Evolutionary conservation across 1,140 invertebrate genomes (phyloP).

Genomic region (Camponotus pennsylvanicus): DNA sequence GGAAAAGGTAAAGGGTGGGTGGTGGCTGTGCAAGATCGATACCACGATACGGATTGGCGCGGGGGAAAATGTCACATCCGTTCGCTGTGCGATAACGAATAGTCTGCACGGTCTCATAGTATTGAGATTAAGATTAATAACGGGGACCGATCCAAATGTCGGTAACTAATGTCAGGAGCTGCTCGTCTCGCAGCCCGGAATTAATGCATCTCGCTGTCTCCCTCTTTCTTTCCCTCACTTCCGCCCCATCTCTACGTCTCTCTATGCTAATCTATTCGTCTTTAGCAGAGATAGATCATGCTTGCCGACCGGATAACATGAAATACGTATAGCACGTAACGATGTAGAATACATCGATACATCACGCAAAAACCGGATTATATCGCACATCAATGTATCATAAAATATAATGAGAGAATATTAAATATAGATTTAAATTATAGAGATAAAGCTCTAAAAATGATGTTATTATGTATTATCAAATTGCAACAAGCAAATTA

Average conservation of each 20-base stretch:
- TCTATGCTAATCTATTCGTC: constrained; percentile 34
- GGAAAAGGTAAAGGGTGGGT: constrained; percentile 22
- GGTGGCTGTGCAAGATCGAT: constrained; percentile 53
- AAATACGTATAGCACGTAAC: constrained; percentile 14
- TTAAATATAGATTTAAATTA: neutral
- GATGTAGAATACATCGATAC: constrained; percentile 21
- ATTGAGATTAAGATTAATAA: constrained; percentile 66
- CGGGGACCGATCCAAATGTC: constrained; percentile 51
- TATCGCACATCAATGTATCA: neutral
- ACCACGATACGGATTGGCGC: constrained; percentile 36
- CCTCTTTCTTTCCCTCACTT: constrained; percentile 42
- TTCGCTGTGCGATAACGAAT: constrained; percentile 49
- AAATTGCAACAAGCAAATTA: neutral
- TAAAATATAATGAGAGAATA: neutral
- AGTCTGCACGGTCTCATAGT: constrained; percentile 45
- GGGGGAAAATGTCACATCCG: constrained; percentile 49
- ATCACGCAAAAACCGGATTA: constrained; percentile 36
- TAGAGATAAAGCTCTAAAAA: neutral
- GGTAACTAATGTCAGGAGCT: constrained; percentile 66
- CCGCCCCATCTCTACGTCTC: neutral
- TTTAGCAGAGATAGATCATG: constrained; percentile 57
- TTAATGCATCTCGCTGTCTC: constrained; percentile 57
- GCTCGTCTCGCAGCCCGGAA: constrained; percentile 51
- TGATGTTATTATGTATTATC: neutral
- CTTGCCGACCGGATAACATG: constrained; percentile 53